Base-by-base conservation (phyloP, 2,888 invertebrate genomes). In the Toxonevra muliebris region DNA sequence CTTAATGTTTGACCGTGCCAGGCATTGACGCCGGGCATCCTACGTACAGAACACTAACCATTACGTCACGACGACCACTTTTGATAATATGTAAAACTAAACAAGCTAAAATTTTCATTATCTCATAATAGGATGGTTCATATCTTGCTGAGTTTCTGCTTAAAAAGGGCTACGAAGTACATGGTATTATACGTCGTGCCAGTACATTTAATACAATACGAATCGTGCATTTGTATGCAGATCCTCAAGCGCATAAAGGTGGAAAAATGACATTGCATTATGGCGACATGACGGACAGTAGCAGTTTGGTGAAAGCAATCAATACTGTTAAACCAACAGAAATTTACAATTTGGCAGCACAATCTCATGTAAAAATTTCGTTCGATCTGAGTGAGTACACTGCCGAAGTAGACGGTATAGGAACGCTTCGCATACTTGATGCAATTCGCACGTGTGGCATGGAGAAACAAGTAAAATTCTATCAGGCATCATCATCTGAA, bases 311-410 rank as follows among this genome's bases (percentile, higher is more conserved):
- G 30, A 95, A 95, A 87, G 90, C 96, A 43, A 93, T 97, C 65
- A 85, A 86, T 19, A 78, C 78, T 73, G 85, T 86, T 11, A 83
- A 86, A 77, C 99, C 99, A 0, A 90, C 90, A 48, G 99, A 99
- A 87, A 94, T 99, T 74, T 99, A 99, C 84, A 99, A 99, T 87
- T 88, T 99, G 72, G 99, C 97, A 1, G 99, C 99, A 0, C 98
- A 99, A 84, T 98, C 98, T 75, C 99, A 99, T 86, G 98, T 99
- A 1, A 98, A 98, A 87, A 97, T 98, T 48, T 99, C 98, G 0
- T 99, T 99, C 83, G 98, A 99, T 81, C 87, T 99, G 70, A 97
- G 97, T 78, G 98, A 99, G 86, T 99, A 99, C 81, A 99, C 99
- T 0, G 97, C 98, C 0, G 97, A 99, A 87, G 97, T 98, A 1